A percentile compares a stretch with the other conserved stretches of the same genome.
phyloP scores from a whole-genome alignment of 2,797 vertebrate species.

The Pseudochirops cupreus region DNA sequence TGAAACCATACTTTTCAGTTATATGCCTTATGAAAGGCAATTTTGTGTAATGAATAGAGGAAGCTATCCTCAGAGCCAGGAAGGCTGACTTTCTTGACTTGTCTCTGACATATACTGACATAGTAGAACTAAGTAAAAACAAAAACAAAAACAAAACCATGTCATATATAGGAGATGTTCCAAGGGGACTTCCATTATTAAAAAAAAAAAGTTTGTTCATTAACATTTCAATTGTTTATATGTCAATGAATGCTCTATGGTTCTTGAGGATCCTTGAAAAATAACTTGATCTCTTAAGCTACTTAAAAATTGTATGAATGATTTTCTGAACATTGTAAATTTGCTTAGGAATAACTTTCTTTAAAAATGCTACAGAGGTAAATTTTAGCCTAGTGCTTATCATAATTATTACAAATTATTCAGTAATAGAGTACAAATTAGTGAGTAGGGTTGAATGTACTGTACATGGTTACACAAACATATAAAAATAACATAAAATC shows the following conservation, averaged over 20 bases:
- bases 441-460: background rate
- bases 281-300: background rate
- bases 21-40: background rate
- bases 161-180: background rate
- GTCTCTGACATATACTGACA: background rate
- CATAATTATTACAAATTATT: background rate
- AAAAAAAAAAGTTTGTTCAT: background rate
- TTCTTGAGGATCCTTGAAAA: background rate
- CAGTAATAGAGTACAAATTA: background rate
- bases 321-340: background rate
- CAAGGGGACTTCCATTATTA: background rate
- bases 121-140: no score
- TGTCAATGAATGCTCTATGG: background rate
- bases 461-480: background rate
- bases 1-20: background rate
- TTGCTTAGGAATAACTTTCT: background rate
- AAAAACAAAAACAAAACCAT: no score
- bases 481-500: no score
- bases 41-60: background rate
- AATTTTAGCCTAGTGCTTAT: background rate
- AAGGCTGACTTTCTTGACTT: background rate
- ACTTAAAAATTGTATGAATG: background rate
- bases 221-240: background rate
- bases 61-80: background rate
- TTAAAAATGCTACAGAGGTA: background rate